Percentiles rank a stretch among this genome's conserved stretches.
Evolutionary conservation across 2,888 invertebrate species (phyloP).

Genomic region (Piscicola geometra): DNA sequence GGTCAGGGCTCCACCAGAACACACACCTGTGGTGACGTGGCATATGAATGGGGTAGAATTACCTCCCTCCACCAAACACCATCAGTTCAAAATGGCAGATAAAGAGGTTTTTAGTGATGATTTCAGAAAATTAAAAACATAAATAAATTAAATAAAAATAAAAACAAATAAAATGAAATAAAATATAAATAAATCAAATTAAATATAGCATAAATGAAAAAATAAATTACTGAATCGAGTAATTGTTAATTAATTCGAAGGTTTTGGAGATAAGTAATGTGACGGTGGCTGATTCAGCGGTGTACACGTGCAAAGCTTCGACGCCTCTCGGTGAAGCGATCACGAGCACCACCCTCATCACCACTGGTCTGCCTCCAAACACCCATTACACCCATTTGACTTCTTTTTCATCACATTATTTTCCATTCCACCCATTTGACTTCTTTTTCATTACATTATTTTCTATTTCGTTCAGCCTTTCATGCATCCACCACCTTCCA

Average conservation of each 20-base stretch:
- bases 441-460: too few species aligned
- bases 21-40: constrained; percentile 55
- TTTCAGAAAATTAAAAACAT: too few species aligned
- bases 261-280: constrained; percentile 53
- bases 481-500: too few species aligned
- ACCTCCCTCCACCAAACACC: constrained; percentile 52
- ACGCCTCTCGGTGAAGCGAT: constrained; percentile 92
- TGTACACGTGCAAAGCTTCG: constrained; percentile 87
- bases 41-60: constrained; percentile 57
- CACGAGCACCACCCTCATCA: constrained; percentile 76
- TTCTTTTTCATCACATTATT: too few species aligned
- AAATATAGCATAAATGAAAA: too few species aligned
- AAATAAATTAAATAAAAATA: not conserved
- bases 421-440: too few species aligned
- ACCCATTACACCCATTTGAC: too few species aligned
- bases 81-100: constrained; percentile 49
- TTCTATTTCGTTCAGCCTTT: too few species aligned
- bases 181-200: not conserved
- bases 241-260: too few species aligned
- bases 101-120: constrained; percentile 38
- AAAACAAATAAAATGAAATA: not conserved
- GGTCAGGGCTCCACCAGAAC: constrained; percentile 49
- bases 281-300: constrained; percentile 84
- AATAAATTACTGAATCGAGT: too few species aligned
- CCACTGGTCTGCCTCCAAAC: constrained; percentile 52